Conservation (phyloP, 1,140 invertebrate species). For the Hycleus cichorii region DNA sequence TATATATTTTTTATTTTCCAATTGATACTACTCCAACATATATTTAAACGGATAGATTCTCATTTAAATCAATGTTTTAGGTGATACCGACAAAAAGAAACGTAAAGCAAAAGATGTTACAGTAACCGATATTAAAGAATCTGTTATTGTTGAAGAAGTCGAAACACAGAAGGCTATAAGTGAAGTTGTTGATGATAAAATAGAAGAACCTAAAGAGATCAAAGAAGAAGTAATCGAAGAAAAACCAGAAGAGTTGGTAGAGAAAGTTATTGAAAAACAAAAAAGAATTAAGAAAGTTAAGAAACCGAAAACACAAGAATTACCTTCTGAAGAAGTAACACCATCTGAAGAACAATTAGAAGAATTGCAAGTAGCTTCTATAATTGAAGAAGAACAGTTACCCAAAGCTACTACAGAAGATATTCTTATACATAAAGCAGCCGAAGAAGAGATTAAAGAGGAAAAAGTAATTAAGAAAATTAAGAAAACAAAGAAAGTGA, state of each 20-base stretch:
- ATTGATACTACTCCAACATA: not conserved
- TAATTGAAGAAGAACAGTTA: slow-evolving; percentile 28
- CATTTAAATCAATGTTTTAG: slow-evolving; percentile 23
- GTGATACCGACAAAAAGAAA: slow-evolving; percentile 9
- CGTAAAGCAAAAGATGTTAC: slow-evolving; percentile 19
- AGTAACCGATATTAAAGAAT: slow-evolving; percentile 26
- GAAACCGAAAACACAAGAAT: slow-evolving; percentile 9
- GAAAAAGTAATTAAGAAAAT: slow-evolving; percentile 30
- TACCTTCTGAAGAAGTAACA: slow-evolving; percentile 8
- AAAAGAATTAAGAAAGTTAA: slow-evolving; percentile 32
- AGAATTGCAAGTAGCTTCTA: slow-evolving; percentile 20
- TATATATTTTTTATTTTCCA: not conserved
- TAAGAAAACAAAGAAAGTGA: slow-evolving; percentile 32
- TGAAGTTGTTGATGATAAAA: slow-evolving; percentile 30
- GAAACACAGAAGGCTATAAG: slow-evolving; percentile 31
- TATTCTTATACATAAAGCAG: slow-evolving; percentile 22
- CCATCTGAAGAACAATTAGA: slow-evolving; percentile 30
- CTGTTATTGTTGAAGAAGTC: slow-evolving; percentile 27
- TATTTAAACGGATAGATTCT: not conserved
- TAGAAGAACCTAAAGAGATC: slow-evolving; percentile 28
- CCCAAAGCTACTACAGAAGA: slow-evolving; percentile 22
- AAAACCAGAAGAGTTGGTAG: not conserved
- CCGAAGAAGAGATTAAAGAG: slow-evolving; percentile 36
- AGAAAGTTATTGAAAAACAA: slow-evolving; percentile 2
- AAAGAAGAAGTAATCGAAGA: slow-evolving; percentile 38